Base-by-base conservation (phyloP, 1,140 invertebrate genomes). In the Gryllus bimaculatus region DNA sequence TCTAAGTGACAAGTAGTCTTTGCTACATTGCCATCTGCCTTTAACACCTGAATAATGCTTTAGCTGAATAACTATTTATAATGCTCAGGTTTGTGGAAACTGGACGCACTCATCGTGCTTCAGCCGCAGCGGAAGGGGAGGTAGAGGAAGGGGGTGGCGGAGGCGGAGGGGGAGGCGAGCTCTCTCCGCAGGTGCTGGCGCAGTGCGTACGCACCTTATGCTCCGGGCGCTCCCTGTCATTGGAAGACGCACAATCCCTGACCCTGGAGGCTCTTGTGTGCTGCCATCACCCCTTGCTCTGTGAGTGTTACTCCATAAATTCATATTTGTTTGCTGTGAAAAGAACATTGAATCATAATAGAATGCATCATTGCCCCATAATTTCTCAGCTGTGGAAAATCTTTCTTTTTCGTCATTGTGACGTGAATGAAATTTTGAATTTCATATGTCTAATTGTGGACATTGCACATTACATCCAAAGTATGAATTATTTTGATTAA, bases 251-350 rank as follows among this genome's bases (percentile, higher is more conserved):
- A 0, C 85, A 90, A 77, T 82, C 84, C 4, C 80, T 93, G 47
- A 89, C 89, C 2, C 81, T 92, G 77, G 90, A 92, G 76, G 85
- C 90, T 18, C 84, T 96, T 13, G 86, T 92, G 47, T 88, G 91
- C 66, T 87, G 89, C 48, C 92, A 95, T 85, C 89, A 94, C 85
- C 92, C 92, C 8, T 86, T 88, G 8, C 88, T 92, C 18, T 82
- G 88, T 78, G 87, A 87, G 78, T 80, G 26, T 39, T 39, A 39
- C 5, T 39, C 26, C 26, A 39, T 18, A 76, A 49, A 21, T 75
- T 47, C 74, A 13, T 75, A 8, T 75, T 75, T 75, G 18, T n/a
- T 75, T 21, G 8, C 18, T 12, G 8, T n/a, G 10, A 21, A 10
- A 47, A 75, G 8, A 6, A 12, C 0, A 10, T 12, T 10, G 74